A percentile compares a stretch with the other conserved stretches of the same genome.
Conservation (phyloP, 2,888 invertebrate genomes). For the Apoda limacodes region DNA sequence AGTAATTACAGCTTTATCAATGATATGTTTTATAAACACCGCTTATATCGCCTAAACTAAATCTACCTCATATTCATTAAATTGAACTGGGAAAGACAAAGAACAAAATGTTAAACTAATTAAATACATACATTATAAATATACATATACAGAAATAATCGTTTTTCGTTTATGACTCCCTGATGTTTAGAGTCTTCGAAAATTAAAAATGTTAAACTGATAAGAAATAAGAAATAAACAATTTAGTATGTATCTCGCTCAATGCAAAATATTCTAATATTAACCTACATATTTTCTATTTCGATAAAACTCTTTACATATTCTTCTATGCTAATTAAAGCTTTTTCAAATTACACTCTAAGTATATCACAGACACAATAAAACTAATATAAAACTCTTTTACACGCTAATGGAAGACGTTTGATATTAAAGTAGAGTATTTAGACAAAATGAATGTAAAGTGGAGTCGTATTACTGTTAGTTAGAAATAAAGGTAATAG, state of each 20-base stretch:
- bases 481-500: slow-evolving; percentile 37
- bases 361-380: slow-evolving; percentile 55
- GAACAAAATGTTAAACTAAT: too few relatives aligned
- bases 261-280: slow-evolving; percentile 1
- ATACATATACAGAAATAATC: slow-evolving; percentile 7
- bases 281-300: slow-evolving; percentile 8
- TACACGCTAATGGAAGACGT: slow-evolving; percentile 58
- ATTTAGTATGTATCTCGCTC: slow-evolving; percentile 1
- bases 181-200: slow-evolving; percentile 1
- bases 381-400: slow-evolving; percentile 32
- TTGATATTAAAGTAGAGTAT: slow-evolving; percentile 27
- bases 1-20: too few relatives aligned
- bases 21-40: too few relatives aligned
- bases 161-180: slow-evolving; percentile 4
- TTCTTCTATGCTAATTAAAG: slow-evolving; percentile 54
- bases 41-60: too few relatives aligned
- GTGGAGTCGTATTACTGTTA: too few relatives aligned
- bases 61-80: too few relatives aligned
- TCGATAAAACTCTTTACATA: slow-evolving; percentile 9
- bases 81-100: too few relatives aligned
- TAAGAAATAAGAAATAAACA: background rate
- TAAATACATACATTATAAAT: slow-evolving; percentile 2
- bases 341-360: slow-evolving; percentile 38
- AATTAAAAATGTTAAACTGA: background rate
- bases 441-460: slow-evolving; percentile 19